Evolutionary conservation across 2,113 vertebrate species (phyloP).

Genomic region (Cavia aperea): DNA sequence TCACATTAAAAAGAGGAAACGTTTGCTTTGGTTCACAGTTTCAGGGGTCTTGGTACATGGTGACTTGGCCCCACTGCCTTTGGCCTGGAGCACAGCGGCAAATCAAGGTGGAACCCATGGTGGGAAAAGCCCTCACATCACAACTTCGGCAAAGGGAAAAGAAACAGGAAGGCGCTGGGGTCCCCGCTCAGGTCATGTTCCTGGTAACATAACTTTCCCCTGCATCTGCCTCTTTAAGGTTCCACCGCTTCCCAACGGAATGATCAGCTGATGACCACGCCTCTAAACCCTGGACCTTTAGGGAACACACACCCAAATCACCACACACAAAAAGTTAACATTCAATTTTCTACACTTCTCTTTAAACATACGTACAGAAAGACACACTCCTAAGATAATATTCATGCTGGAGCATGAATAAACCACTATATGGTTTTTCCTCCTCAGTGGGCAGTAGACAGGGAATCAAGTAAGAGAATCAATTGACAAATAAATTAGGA

Average conservation of each 20-base stretch:
- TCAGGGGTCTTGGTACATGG: background rate
- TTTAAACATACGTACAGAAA: background rate
- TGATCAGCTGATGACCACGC: background rate
- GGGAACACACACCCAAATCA: background rate
- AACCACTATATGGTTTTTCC: background rate
- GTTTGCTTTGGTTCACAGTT: background rate
- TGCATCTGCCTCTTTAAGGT: background rate
- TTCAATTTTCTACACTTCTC: background rate
- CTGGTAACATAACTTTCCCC: background rate
- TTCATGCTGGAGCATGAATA: background rate
- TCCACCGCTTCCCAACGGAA: background rate
- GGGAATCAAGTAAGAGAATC: background rate
- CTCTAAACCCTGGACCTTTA: background rate
- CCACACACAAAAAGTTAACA: background rate
- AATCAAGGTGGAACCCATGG: background rate
- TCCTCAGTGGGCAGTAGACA: background rate
- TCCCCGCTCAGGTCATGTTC: background rate
- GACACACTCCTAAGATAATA: background rate
- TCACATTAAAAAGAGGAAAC: background rate
- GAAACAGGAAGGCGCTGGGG: background rate
- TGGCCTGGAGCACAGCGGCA: background rate
- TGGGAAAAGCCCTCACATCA: background rate
- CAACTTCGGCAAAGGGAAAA: background rate
- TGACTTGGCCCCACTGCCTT: background rate
- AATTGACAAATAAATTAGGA: background rate